Base-by-base conservation (phyloP, 1,140 invertebrate species). In the Drosophila baimaii region DNA sequence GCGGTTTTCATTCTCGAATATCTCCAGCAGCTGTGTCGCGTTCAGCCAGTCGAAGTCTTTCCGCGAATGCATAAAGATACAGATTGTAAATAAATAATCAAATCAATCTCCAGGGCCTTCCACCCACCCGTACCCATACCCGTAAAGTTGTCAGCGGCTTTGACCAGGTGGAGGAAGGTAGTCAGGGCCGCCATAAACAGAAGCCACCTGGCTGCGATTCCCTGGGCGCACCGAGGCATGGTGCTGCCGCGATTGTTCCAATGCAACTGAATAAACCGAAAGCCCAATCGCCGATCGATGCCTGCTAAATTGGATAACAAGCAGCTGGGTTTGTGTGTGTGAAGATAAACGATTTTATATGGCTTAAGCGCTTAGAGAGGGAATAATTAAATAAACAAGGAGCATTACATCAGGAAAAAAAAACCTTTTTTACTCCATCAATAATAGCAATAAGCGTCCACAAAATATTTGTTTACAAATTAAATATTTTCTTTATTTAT, bases 11-110 rank as follows among this genome's bases (percentile, higher is more conserved):
- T 51, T 47, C 23, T 54, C 51, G 5, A 65, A 35, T 51, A 77
- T 35, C 10, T 62, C 41, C 27, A 66, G 43, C 51, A 81, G 49
- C 55, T 70, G 49, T 29, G 81, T 85, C 39, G 65, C 63, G 56
- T 77, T 85, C 6, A 49, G n/a, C 62, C 72, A 77, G 47, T 68
- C 54, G 5, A 41, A 35, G 29, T 55, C 73, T 77, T 58, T 35
- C n/a, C 35, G 13, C 12, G 41, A 77, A 58, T 37, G 12, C 15
- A 68, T 12, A 19, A 13, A 23, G 41, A 35, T 35, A 5, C 23
- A 33, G 29, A 52, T 63, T 4, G 1, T 25, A 27, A 68, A 41
- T 47, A 51, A 43, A 17, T 51, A 49, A 35, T 33, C 27, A 76
- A 39, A 19, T 2, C 15, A 21, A 2, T 31, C 5, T 43, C 37